Evolutionary conservation across 2,797 vertebrate species (phyloP), one percentile per base, ranked within the genome.

Genomic region (Gambelia wislizenii): DNA sequence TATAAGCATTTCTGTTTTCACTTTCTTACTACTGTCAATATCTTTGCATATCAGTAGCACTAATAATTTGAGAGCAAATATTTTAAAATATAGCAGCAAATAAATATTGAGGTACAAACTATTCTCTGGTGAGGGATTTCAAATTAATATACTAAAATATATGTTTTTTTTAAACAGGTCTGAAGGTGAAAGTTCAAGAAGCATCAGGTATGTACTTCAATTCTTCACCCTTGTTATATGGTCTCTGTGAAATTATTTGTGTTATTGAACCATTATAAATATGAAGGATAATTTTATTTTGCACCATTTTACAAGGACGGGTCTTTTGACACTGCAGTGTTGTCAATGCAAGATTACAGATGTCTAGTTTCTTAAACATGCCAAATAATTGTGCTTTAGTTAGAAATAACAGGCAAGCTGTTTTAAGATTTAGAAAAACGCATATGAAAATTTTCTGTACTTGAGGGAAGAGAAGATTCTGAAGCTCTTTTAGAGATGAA

Each of bases 101-200:
- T 70, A 42, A 39, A 33, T 70, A 59, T 59, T 42, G 20, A 72
- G 33, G 36, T 69, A 44, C 7, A 54, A 42, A 56, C 2, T 2
- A 25, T 5, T 6, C 33, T 81, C 27, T 84, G 36, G 1, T 80
- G 16, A 4, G 25, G 7, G 39, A 0, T 44, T 69, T 3, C 2
- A 67, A 59, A 69, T 44, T 84, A 2, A 0, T 44, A 16, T 84
- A 14, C 91, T 96, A 74, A 96, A 9, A n/a, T 0, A 79, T 80
- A 92, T 1, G 4, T 91, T 49, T 97, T 84, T 96, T 3, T 85
- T 76, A 98, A 98, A 42, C 97, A 98, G 98, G 96, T 98, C 97
- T 92, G 98, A 98, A 93, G 97, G 95, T 77, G 97, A 98, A 88
- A 89, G 96, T 77, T 96, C 97, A 86, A 97, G 95, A 95, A 98